Evolutionary conservation across 2,113 vertebrate species (phyloP).

Genomic region (Paraplagusia blochii): DNA sequence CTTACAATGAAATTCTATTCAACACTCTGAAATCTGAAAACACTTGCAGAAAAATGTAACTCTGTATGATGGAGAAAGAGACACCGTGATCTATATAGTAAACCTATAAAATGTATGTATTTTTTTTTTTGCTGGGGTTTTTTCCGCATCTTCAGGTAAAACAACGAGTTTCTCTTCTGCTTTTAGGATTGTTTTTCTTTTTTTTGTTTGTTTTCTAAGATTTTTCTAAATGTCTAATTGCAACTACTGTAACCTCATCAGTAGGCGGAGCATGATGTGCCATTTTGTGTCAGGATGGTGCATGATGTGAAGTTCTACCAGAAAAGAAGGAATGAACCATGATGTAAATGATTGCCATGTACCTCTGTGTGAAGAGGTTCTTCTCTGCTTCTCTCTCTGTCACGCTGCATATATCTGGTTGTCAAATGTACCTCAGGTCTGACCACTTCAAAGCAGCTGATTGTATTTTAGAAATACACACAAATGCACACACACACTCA

Average conservation of each 20-base stretch:
- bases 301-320: constrained; percentile 10
- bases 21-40: constrained; percentile 57
- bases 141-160: constrained; percentile 58
- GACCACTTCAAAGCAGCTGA: constrained; percentile 76
- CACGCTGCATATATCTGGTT: constrained; percentile 70
- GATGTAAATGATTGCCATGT: constrained; percentile 51
- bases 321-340: constrained; percentile 44
- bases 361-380: constrained; percentile 32
- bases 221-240: constrained; percentile 46
- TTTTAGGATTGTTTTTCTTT: constrained; percentile 26
- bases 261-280: constrained; percentile 35
- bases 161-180: constrained; percentile 22
- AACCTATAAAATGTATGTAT: constrained; percentile 60
- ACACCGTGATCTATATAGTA: constrained; percentile 33
- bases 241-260: constrained; percentile 70
- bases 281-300: constrained; percentile 36
- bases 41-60: constrained; percentile 54
- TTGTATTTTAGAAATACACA: constrained; percentile 68
- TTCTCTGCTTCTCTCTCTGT: constrained; percentile 43
- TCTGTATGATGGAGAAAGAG: constrained; percentile 55
- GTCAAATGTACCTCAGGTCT: constrained; percentile 79
- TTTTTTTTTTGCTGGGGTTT: constrained; percentile 59
- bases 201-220: constrained; percentile 18
- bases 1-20: constrained; percentile 25
- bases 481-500: constrained; percentile 47